phyloP scores from a whole-genome alignment of 37 sponge, comb jelly and placozoan species.

The Chondrosia reniformis region DNA sequence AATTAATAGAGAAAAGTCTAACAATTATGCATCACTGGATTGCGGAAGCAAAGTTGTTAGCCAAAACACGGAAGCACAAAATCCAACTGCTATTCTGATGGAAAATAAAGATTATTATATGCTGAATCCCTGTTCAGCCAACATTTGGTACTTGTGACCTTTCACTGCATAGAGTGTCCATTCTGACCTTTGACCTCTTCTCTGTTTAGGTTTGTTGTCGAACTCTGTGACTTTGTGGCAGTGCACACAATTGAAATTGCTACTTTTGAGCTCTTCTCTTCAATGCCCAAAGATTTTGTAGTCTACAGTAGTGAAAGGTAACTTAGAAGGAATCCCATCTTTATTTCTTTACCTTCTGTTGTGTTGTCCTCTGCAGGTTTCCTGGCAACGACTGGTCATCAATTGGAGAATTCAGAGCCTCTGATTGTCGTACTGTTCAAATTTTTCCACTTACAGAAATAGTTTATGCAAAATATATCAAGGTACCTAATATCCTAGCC shows the following conservation, averaged over 20 bases:
- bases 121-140: conserved; percentile 81
- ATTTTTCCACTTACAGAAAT: conserved; percentile 51
- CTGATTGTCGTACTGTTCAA: conserved; percentile 60
- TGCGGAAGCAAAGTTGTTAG: conserved; percentile 90
- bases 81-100: conserved; percentile 66
- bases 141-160: conserved; percentile 51
- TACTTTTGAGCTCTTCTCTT: conserved; percentile 89
- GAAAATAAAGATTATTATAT: conserved; percentile 87
- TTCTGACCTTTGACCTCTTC: neutral
- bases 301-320: conserved; percentile 74
- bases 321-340: neutral
- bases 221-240: conserved; percentile 81
- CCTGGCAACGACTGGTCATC: conserved; percentile 34
- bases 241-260: conserved; percentile 77
- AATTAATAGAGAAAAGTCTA: neutral
- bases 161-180: neutral
- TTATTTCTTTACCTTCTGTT: neutral
- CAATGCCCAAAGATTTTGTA: conserved; percentile 73
- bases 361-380: neutral
- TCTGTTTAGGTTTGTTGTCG: conserved; percentile 65
- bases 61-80: conserved; percentile 75
- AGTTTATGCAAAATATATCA: conserved; percentile 76
- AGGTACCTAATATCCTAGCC: too few species aligned
- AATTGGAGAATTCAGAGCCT: conserved; percentile 46
- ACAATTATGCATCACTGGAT: conserved; percentile 87